phyloP scores from a whole-genome alignment of 2,888 invertebrate genomes.

The Gisinianus flammeolus region DNA sequence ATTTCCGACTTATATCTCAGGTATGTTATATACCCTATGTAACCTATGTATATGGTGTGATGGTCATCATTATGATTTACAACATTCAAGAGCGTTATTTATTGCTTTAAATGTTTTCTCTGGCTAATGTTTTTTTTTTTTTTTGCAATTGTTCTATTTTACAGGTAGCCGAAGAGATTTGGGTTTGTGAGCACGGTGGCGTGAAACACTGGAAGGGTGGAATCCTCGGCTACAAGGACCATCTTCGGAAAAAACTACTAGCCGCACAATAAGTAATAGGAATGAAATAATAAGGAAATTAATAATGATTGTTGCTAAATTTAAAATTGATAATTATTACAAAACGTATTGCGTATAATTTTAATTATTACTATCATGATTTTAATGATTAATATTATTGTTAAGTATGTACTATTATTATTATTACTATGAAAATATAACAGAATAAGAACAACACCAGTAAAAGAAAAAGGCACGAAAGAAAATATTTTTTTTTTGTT shows the following conservation, averaged over 20 bases:
- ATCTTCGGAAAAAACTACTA: constrained; percentile 86
- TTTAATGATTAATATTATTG: neutral
- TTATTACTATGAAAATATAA: neutral
- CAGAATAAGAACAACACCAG: neutral
- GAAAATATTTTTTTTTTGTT: neutral
- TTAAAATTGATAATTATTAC: neutral
- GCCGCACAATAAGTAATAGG: constrained; percentile 64
- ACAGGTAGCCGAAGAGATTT: constrained; percentile 98
- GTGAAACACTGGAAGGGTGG: constrained; percentile 97
- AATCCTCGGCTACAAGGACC: constrained; percentile 95
- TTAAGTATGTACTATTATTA: constrained; percentile 6
- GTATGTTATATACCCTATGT: constrained; percentile 65
- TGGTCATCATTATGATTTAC: neutral
- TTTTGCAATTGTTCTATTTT: constrained; percentile 45
- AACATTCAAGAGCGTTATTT: neutral
- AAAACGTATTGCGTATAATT: neutral
- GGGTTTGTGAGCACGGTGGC: constrained; percentile 96
- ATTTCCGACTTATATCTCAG: constrained; percentile 98
- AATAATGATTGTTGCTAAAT: constrained; percentile 11
- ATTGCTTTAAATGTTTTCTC: too few relatives aligned
- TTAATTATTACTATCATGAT: neutral
- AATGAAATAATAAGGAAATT: neutral
- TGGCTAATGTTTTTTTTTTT: neutral
- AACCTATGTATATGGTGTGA: neutral
- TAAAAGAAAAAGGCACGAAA: neutral